Conservation (phyloP, 2,888 invertebrate species). For the Aplocera efformata region DNA sequence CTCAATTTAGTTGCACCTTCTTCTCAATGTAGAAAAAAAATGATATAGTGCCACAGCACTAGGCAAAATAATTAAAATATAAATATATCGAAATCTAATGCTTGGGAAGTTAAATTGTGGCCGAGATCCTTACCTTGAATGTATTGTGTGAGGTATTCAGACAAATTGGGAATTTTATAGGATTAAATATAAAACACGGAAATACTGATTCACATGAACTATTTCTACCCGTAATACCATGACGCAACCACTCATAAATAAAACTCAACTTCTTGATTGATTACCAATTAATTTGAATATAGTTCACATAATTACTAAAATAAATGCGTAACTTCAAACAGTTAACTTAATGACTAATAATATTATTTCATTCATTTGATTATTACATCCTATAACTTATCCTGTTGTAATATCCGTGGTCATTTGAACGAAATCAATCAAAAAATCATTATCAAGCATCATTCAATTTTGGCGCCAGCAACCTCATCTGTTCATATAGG, state of each 20-base stretch:
- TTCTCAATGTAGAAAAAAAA: too few relatives aligned
- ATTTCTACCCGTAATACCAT: neutral
- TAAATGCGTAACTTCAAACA: constrained; percentile 1
- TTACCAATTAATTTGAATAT: constrained; percentile 4
- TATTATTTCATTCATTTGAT: constrained; percentile 7
- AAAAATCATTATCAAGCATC: constrained; percentile 9
- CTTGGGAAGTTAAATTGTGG: too few relatives aligned
- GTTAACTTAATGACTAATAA: constrained; percentile 10
- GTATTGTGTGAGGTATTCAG: too few relatives aligned
- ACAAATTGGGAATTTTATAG: too few relatives aligned
- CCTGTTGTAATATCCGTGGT: constrained; percentile 13
- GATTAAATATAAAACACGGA: too few relatives aligned
- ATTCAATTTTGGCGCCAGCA: constrained; percentile 4
- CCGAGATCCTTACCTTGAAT: too few relatives aligned
- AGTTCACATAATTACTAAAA: constrained; percentile 7
- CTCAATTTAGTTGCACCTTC: too few relatives aligned
- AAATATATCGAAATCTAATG: too few relatives aligned
- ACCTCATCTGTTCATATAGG: constrained; percentile 1
- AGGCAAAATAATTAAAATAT: too few relatives aligned
- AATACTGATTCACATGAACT: neutral
- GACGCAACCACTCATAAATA: constrained; percentile 8
- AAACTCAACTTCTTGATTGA: constrained; percentile 8
- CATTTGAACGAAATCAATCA: constrained; percentile 3
- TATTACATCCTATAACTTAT: constrained; percentile 18
- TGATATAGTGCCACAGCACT: too few relatives aligned